Evolutionary conservation across 2,113 vertebrate species (phyloP).

Genomic region (Ciconia maguari): DNA sequence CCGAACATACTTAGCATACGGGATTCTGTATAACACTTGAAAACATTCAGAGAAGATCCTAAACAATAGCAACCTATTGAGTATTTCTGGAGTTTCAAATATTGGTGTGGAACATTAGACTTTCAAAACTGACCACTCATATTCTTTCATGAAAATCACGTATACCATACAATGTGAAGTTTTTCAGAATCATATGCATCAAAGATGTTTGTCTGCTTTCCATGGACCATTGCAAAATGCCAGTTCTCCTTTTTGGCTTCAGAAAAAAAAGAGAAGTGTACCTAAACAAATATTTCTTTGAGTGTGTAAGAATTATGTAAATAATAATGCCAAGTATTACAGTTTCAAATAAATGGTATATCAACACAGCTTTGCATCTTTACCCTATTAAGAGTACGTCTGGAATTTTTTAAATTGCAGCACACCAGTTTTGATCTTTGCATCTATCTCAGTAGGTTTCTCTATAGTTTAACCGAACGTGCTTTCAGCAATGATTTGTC

Average conservation of each 20-base stretch:
- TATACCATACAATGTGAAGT: neutral
- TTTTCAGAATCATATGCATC: neutral
- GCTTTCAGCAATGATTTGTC: slow-evolving; percentile 69
- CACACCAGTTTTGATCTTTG: slow-evolving; percentile 54
- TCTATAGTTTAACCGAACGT: slow-evolving; percentile 33
- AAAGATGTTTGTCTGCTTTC: neutral
- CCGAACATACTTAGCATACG: neutral
- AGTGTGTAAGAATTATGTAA: neutral
- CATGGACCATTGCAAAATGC: neutral
- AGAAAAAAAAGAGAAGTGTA: neutral
- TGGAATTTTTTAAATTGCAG: slow-evolving; percentile 31
- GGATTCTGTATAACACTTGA: neutral
- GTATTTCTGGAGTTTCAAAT: neutral
- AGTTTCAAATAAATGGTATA: slow-evolving; percentile 47
- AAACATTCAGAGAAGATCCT: neutral
- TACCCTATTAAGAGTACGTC: slow-evolving; percentile 52
- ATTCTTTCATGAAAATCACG: neutral
- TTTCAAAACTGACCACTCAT: neutral
- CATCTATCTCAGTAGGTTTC: slow-evolving; percentile 18
- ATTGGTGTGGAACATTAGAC: neutral
- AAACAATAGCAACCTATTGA: neutral
- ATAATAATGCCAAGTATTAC: slow-evolving; percentile 15
- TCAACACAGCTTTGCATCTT: slow-evolving; percentile 57
- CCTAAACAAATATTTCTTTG: neutral
- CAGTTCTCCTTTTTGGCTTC: neutral